Conservation (phyloP, 92 coral and sea anemone species). For the Phenganax subtilis region DNA sequence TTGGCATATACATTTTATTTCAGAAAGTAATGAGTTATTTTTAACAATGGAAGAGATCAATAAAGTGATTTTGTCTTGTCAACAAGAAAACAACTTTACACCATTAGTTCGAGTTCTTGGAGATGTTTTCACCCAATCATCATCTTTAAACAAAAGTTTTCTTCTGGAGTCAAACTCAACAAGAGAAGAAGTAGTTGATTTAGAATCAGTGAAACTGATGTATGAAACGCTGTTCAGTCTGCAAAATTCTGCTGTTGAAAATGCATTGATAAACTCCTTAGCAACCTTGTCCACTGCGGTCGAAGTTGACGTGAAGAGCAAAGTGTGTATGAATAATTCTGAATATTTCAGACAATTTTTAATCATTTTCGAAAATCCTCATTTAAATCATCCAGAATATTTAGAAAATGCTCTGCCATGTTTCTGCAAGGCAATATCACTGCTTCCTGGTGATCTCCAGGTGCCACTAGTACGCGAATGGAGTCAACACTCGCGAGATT, state of each 20-base stretch:
- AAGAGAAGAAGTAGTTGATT: constrained; percentile 58
- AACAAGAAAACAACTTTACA: constrained; percentile 61
- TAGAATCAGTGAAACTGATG: constrained; percentile 65
- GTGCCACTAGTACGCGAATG: constrained; percentile 70
- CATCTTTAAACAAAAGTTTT: constrained; percentile 80
- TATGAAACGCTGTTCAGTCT: constrained; percentile 70
- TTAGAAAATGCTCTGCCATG: constrained; percentile 81
- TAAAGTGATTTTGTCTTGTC: constrained; percentile 54
- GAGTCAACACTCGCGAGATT: constrained; percentile 59
- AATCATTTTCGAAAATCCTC: constrained; percentile 76
- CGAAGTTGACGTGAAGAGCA: constrained; percentile 66
- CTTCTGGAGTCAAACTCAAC: constrained; percentile 44
- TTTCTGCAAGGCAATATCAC: constrained; percentile 71
- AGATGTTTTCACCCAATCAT: constrained; percentile 76
- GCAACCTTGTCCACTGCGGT: constrained; percentile 62
- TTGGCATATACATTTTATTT: not conserved
- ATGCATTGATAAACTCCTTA: constrained; percentile 78
- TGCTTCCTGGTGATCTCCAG: constrained; percentile 62
- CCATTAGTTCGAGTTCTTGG: constrained; percentile 78
- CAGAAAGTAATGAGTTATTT: constrained; percentile 8
- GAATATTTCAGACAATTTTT: constrained; percentile 74
- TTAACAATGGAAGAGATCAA: constrained; percentile 66
- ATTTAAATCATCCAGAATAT: constrained; percentile 94
- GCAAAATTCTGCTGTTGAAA: constrained; percentile 79
- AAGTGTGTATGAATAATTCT: constrained; percentile 54